These are phyloP conservation scores for Galaxea fascicularis DNA, from an alignment of 92 coral and sea anemone species.

Conservation along the genomic window DNA sequence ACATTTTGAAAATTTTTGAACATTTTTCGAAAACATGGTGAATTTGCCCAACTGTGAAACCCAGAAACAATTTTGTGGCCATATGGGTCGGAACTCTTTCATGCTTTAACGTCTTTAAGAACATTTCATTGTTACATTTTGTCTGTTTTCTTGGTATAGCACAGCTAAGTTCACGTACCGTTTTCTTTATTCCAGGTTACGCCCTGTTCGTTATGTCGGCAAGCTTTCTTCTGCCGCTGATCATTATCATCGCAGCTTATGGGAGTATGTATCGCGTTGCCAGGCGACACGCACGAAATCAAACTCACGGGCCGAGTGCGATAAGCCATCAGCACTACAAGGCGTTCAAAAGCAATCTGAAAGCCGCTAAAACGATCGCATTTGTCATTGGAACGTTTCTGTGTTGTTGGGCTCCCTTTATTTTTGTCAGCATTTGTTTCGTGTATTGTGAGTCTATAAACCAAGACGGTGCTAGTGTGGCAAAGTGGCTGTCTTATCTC, in stretches of 20 bases:
- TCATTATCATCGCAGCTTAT: constrained; percentile 80
- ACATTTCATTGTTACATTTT: no score
- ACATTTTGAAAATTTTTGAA: no score
- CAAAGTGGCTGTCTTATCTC: constrained; percentile 85
- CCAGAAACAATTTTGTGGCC: no score
- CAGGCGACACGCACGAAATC: constrained; percentile 74
- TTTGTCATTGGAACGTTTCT: constrained; percentile 89
- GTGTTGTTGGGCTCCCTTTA: constrained; percentile 91
- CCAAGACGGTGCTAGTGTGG: constrained; percentile 62
- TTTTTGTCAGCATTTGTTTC: constrained; percentile 77
- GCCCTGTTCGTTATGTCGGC: constrained; percentile 77
- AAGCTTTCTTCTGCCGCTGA: constrained; percentile 78
- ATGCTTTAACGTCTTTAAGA: no score
- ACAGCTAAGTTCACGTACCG: neutral
- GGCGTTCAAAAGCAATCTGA: constrained; percentile 70
- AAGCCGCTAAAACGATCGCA: constrained; percentile 93
- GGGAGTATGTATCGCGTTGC: constrained; percentile 86
- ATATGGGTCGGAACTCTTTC: no score
- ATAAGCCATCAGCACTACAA: constrained; percentile 61
- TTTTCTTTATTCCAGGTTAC: constrained; percentile 55
- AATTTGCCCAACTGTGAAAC: no score
- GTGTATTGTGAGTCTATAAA: constrained; percentile 38
- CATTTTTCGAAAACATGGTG: no score
- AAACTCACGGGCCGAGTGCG: constrained; percentile 30
- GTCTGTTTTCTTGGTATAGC: no score